Evolutionary conservation across 2,888 invertebrate species (phyloP).

Genomic region (Elysia crispata): DNA sequence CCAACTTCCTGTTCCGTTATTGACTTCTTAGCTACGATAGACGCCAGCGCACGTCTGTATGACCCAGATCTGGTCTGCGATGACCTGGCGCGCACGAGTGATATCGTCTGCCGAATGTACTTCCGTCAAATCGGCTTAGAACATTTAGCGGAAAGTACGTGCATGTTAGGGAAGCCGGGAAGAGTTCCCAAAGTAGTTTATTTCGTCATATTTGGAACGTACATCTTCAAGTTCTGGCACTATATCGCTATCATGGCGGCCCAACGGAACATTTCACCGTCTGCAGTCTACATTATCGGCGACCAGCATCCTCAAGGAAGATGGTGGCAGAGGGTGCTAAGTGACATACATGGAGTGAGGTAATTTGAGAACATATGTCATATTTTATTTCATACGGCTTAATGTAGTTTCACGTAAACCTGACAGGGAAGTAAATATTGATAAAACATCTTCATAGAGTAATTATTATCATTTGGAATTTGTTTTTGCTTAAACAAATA

Average conservation of each 20-base stretch:
- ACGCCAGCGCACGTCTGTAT: background rate
- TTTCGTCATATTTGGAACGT: conserved; percentile 51
- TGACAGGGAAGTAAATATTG: too few species aligned
- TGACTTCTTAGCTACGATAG: background rate
- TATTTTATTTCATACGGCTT: too few species aligned
- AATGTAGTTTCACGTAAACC: too few species aligned
- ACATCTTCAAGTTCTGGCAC: conserved; percentile 50
- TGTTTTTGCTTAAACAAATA: too few species aligned
- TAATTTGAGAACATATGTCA: conserved; percentile 7
- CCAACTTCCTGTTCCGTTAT: background rate
- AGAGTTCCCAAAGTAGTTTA: conserved; percentile 49
- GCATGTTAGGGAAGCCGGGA: background rate
- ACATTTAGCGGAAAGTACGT: background rate
- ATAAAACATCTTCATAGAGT: too few species aligned
- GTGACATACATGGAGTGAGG: conserved; percentile 48
- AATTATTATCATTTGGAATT: too few species aligned
- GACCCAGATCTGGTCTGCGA: background rate
- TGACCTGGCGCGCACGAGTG: background rate
- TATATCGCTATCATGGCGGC: conserved; percentile 51
- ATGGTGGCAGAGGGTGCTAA: conserved; percentile 51
- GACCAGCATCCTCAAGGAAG: conserved; percentile 51
- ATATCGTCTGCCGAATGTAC: conserved; percentile 29
- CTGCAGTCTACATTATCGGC: conserved; percentile 51
- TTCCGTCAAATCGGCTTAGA: conserved; percentile 25
- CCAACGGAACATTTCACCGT: conserved; percentile 42